Conservation (phyloP, 2,888 invertebrate species). For the Cryptocephalus primarius region DNA sequence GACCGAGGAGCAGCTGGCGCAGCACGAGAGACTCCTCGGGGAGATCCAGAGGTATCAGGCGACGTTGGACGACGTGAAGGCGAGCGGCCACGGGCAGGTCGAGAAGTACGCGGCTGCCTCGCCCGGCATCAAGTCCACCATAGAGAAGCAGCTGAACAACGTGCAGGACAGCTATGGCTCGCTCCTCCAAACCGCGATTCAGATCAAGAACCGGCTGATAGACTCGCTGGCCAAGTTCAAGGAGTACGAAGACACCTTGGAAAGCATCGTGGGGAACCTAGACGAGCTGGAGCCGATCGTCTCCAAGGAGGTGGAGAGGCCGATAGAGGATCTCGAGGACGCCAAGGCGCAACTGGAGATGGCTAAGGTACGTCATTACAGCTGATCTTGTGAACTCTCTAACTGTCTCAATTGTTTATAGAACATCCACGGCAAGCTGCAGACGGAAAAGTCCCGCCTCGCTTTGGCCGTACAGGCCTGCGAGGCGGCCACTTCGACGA, state of each 20-base stretch:
- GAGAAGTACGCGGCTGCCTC: constrained; percentile 63
- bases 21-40: constrained; percentile 63
- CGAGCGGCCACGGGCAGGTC: constrained; percentile 75
- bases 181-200: constrained; percentile 75
- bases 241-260: constrained; percentile 83
- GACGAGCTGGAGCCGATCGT: constrained; percentile 72
- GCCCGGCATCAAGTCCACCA: constrained; percentile 63
- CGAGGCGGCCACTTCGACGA: constrained; percentile 84
- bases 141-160: constrained; percentile 77
- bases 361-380: constrained; percentile 51
- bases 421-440: constrained; percentile 73
- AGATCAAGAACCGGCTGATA: constrained; percentile 77
- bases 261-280: constrained; percentile 72
- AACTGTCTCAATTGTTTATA: constrained; percentile 21
- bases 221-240: constrained; percentile 88
- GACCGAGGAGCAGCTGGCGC: constrained; percentile 82
- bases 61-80: constrained; percentile 70
- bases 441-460: constrained; percentile 75
- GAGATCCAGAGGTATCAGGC: constrained; percentile 77
- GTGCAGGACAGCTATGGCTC: constrained; percentile 91
- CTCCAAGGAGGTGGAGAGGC: constrained; percentile 58
- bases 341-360: constrained; percentile 63
- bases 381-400: not conserved
- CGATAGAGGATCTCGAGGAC: constrained; percentile 61
- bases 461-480: constrained; percentile 85